phyloP scores from a whole-genome alignment of 2,113 vertebrate species.

The Thunnus thynnus region DNA sequence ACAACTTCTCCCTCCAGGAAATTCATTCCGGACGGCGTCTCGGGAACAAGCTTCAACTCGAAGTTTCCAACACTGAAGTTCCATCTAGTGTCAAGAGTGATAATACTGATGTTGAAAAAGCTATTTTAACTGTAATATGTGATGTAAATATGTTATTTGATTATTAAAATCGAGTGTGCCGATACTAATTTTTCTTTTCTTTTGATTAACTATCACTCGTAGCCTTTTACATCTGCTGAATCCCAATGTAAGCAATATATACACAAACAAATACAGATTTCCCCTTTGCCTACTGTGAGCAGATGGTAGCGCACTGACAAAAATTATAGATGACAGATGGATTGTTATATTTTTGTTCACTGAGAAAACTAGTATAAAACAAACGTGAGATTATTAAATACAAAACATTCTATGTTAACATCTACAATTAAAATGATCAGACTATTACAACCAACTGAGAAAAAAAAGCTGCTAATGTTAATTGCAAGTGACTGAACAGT shows the following conservation, averaged over 20 bases:
- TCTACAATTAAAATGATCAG: too few species aligned
- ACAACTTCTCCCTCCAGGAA: constrained; percentile 91
- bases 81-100: constrained; percentile 86
- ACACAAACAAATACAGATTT: neutral
- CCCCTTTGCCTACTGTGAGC: neutral
- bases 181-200: too few species aligned
- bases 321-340: too few species aligned
- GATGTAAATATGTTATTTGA: too few species aligned
- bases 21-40: constrained; percentile 87
- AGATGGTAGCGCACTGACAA: neutral
- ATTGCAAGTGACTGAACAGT: neutral
- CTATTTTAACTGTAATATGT: neutral
- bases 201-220: too few species aligned
- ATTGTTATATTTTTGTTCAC: neutral
- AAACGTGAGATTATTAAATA: neutral
- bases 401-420: too few species aligned
- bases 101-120: neutral
- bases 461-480: neutral
- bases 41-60: constrained; percentile 92
- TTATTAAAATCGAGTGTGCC: too few species aligned
- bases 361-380: neutral
- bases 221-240: too few species aligned
- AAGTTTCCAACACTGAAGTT: constrained; percentile 99
- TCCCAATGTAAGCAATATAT: too few species aligned
- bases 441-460: too few species aligned